Percentiles rank a stretch among this genome's conserved stretches.
Conservation (phyloP, 2,888 invertebrate genomes). For the Nasonia oneida region DNA sequence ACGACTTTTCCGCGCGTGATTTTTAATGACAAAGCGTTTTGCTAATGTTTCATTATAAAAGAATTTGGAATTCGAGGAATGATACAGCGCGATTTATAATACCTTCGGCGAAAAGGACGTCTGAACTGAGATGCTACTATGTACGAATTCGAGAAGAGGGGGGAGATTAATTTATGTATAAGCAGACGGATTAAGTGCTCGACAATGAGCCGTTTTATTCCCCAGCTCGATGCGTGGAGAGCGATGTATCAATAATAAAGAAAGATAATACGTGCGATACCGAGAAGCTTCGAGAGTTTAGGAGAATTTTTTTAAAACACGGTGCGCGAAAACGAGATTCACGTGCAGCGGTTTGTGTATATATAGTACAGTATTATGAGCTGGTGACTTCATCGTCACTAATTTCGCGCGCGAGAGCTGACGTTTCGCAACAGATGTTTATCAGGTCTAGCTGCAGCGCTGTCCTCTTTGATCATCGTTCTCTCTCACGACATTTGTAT, state of each 20-base stretch:
- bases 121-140: neutral
- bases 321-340: neutral
- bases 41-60: neutral
- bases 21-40: neutral
- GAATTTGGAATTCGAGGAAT: neutral
- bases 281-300: neutral
- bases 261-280: too few species aligned
- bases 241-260: too few species aligned
- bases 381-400: neutral
- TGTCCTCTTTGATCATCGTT: neutral
- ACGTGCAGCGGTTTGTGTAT: neutral
- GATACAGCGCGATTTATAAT: neutral
- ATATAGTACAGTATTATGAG: neutral
- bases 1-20: slow-evolving; percentile 16
- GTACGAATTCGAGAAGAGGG: neutral
- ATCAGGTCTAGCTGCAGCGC: neutral
- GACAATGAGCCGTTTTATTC: neutral
- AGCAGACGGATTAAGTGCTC: neutral
- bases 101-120: neutral
- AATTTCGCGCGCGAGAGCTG: neutral
- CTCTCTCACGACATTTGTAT: neutral
- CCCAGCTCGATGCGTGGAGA: neutral
- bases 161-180: neutral
- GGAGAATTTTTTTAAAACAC: neutral
- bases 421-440: neutral